Percentiles rank a stretch among this genome's conserved stretches.
Conservation (phyloP, 2,113 vertebrate genomes). For the Limanda limanda region DNA sequence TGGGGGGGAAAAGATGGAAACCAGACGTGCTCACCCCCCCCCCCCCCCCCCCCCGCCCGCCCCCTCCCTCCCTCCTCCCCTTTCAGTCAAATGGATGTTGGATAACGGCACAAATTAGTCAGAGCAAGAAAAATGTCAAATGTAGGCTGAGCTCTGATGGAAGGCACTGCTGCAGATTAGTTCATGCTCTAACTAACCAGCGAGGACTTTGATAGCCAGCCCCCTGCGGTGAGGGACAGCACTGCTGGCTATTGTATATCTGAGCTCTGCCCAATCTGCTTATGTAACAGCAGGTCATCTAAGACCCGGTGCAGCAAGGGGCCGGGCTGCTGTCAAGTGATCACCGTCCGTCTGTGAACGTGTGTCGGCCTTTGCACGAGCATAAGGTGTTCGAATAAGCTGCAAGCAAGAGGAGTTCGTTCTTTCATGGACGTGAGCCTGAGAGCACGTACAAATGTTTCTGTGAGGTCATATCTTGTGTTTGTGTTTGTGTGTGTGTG, state of each 20-base stretch:
- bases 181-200: constrained; percentile 32
- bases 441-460: background rate
- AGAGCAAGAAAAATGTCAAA: background rate
- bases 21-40: background rate
- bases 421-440: background rate
- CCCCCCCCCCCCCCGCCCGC: no score
- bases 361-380: background rate
- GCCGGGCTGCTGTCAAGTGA: constrained; percentile 51
- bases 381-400: constrained; percentile 1
- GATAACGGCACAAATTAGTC: background rate
- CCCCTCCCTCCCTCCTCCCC: no score
- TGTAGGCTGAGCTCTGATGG: constrained; percentile 9
- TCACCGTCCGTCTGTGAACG: constrained; percentile 22
- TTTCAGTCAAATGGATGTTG: background rate
- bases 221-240: constrained; percentile 46
- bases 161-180: constrained; percentile 20
- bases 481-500: constrained; percentile 15
- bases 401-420: background rate
- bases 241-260: constrained; percentile 27
- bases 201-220: constrained; percentile 24
- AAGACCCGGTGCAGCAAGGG: constrained; percentile 51
- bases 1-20: background rate
- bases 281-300: constrained; percentile 73
- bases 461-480: constrained; percentile 23
- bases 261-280: constrained; percentile 65